Conservation (phyloP, 2,797 vertebrate genomes). For the Molossus alvarezi region DNA sequence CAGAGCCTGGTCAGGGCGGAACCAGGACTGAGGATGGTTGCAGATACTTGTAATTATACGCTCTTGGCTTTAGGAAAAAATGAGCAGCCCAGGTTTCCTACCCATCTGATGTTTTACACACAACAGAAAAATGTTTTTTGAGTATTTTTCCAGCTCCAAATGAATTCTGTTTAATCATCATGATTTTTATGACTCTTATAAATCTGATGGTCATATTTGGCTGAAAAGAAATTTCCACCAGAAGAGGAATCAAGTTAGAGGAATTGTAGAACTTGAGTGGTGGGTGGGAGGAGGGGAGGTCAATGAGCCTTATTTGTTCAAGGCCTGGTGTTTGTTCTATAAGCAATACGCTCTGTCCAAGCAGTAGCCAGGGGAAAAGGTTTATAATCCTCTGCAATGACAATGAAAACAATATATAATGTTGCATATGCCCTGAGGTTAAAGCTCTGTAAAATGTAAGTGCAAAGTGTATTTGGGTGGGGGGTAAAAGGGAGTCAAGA, state of each 20-base stretch:
- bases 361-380: background rate
- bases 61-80: slow-evolving; percentile 25
- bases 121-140: background rate
- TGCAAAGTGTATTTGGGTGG: background rate
- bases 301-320: background rate
- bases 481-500: background rate
- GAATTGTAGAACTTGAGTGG: background rate
- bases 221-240: slow-evolving; percentile 17
- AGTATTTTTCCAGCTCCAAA: background rate
- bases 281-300: background rate
- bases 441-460: slow-evolving; percentile 16
- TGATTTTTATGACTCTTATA: slow-evolving; percentile 16
- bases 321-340: background rate
- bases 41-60: too few species aligned
- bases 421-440: background rate
- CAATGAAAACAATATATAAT: background rate
- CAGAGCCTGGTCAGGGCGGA: background rate
- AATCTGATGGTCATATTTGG: background rate
- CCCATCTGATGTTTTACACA: background rate
- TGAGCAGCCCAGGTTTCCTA: background rate
- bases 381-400: background rate
- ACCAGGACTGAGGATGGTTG: background rate
- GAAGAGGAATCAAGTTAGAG: background rate
- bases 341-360: background rate
- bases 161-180: background rate